A percentile compares a stretch with the other conserved stretches of the same genome.
Conservation (phyloP, 2,888 invertebrate genomes). For the Andrena bucephala region DNA sequence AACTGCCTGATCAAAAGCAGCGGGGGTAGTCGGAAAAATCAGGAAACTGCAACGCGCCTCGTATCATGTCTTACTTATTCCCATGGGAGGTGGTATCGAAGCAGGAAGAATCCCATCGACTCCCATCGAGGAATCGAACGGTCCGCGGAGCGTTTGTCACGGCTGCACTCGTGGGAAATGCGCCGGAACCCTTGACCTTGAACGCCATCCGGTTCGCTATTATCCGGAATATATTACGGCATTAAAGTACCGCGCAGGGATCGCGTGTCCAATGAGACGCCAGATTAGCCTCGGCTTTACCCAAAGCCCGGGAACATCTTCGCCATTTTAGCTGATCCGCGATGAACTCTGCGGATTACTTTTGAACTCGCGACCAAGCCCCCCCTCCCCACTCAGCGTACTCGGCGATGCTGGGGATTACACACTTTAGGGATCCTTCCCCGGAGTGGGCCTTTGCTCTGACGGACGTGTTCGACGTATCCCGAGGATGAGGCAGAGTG, state of each 20-base stretch:
- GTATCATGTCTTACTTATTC: conserved; percentile 22
- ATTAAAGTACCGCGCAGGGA: conserved; percentile 59
- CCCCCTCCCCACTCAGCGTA: too few species aligned
- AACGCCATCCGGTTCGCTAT: conserved; percentile 51
- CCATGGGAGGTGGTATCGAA: conserved; percentile 26
- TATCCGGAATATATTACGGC: conserved; percentile 61
- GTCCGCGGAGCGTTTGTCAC: conserved; percentile 19
- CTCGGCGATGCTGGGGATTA: too few species aligned
- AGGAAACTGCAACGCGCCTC: conserved; percentile 4
- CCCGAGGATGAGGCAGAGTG: too few species aligned
- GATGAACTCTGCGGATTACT: conserved; percentile 19
- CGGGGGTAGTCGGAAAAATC: background rate
- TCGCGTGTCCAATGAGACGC: conserved; percentile 54
- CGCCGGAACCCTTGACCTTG: conserved; percentile 57
- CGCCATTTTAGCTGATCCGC: background rate
- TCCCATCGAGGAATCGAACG: conserved; percentile 8
- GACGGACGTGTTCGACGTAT: too few species aligned
- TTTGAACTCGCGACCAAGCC: conserved; percentile 9
- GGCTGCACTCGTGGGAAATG: conserved; percentile 30
- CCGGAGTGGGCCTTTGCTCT: too few species aligned
- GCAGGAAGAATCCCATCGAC: conserved; percentile 24
- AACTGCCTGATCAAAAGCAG: background rate
- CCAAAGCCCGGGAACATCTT: background rate
- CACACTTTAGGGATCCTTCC: too few species aligned
- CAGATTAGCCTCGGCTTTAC: conserved; percentile 29